Percentiles rank a stretch among this genome's conserved stretches.
phyloP scores from a whole-genome alignment of 2,113 vertebrate species.

The Tauraco erythrolophus region DNA sequence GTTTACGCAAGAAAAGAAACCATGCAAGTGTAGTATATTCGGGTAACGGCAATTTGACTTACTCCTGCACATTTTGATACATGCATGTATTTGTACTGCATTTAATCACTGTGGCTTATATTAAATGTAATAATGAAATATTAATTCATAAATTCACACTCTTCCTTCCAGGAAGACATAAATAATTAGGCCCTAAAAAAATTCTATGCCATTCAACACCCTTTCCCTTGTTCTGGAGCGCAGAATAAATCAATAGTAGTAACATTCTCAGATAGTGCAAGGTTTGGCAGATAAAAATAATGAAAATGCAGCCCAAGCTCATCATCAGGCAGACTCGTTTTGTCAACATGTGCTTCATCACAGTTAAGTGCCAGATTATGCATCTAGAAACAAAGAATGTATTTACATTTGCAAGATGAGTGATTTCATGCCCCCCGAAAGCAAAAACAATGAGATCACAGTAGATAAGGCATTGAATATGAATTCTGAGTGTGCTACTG shows the following conservation, averaged over 20 bases:
- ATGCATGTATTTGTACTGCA: not conserved
- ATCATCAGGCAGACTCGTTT: not conserved
- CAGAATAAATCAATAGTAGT: constrained; percentile 37
- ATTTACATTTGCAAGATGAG: constrained; percentile 20
- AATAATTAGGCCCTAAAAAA: not conserved
- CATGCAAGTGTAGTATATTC: not conserved
- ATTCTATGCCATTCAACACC: not conserved
- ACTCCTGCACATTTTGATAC: not conserved
- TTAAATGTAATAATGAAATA: not conserved
- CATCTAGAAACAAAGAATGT: constrained; percentile 22
- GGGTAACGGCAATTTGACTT: not conserved
- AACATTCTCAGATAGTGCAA: constrained; percentile 29
- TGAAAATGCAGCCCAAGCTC: not conserved
- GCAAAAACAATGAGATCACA: not conserved
- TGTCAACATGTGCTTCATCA: constrained; percentile 44
- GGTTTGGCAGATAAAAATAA: constrained; percentile 47
- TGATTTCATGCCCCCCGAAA: not conserved
- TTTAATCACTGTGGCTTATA: not conserved
- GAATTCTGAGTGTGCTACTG: not conserved
- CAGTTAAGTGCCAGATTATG: constrained; percentile 30
- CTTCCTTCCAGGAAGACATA: not conserved
- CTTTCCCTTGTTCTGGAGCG: not conserved
- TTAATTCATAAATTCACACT: not conserved
- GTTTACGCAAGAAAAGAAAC: not conserved
- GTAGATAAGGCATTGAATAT: not conserved